These are phyloP conservation scores for Trematomus loennbergii DNA, from an alignment of 2,113 vertebrate species.

Conservation along the genomic window DNA sequence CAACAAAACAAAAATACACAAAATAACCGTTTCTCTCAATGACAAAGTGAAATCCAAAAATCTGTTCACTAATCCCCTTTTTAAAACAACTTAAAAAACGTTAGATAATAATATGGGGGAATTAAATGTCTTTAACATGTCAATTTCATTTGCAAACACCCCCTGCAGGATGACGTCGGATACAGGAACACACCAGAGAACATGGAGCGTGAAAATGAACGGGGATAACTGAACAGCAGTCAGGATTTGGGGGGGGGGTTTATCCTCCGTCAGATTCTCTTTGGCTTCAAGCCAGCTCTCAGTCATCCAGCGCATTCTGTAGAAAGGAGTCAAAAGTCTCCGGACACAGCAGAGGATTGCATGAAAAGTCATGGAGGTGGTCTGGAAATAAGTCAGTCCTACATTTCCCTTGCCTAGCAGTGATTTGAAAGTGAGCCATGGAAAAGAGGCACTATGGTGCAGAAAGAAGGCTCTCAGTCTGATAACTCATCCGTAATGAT, in stretches of 20 bases:
- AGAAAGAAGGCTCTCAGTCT: constrained; percentile 60
- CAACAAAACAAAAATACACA: constrained; percentile 77
- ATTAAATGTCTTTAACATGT: constrained; percentile 17
- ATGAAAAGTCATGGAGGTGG: constrained; percentile 34
- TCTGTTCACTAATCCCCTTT: constrained; percentile 35
- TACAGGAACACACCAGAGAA: constrained; percentile 31
- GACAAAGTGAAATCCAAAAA: constrained; percentile 56
- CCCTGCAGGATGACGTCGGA: constrained; percentile 18
- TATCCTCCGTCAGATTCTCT: constrained; percentile 39
- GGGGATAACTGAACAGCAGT: constrained; percentile 37
- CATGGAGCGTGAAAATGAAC: constrained; percentile 29
- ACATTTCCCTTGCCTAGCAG: constrained; percentile 25
- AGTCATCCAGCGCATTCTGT: constrained; percentile 48
- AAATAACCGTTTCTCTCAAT: constrained; percentile 64
- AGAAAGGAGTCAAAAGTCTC: constrained; percentile 31
- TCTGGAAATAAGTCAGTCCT: constrained; percentile 26
- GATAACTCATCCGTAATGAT: constrained; percentile 32
- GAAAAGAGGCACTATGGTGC: constrained; percentile 76
- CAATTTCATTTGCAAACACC: constrained; percentile 6
- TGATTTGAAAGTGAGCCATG: constrained; percentile 42
- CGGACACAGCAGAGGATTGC: constrained; percentile 23
- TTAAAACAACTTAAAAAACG: constrained; percentile 26
- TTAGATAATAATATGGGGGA: not conserved
- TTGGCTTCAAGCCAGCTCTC: constrained; percentile 36
- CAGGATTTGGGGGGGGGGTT: constrained; percentile 1